A percentile compares a stretch with the other conserved stretches of the same genome.
These are phyloP conservation scores for Hetaerina titia DNA, from an alignment of 2,888 invertebrate genomes.

Conservation along the genomic window DNA sequence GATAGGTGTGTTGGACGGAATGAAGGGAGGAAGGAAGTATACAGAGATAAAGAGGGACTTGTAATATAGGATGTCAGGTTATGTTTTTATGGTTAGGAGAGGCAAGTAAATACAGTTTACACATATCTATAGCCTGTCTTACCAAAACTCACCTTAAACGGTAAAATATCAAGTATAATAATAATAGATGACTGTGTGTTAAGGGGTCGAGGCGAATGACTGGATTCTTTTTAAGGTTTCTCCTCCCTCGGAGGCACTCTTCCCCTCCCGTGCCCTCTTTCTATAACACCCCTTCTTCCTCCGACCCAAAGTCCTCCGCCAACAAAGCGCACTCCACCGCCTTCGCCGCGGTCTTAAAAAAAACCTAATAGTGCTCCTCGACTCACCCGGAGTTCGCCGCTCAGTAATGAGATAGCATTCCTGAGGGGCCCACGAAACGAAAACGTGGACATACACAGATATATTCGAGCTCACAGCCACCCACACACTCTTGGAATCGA, in stretches of 20 bases:
- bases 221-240: background rate
- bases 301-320: background rate
- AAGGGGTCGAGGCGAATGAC: too few species aligned
- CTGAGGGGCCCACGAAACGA: background rate
- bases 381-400: background rate
- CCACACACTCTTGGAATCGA: background rate
- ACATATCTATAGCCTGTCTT: too few species aligned
- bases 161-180: too few species aligned
- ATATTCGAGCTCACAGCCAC: background rate
- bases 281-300: background rate
- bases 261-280: background rate
- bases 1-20: too few species aligned
- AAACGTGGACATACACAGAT: background rate
- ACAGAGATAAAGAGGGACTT: too few species aligned
- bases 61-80: too few species aligned
- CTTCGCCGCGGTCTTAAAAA: background rate
- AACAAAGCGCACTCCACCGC: background rate
- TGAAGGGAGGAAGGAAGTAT: too few species aligned
- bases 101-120: too few species aligned
- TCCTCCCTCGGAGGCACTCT: background rate
- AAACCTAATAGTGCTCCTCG: background rate
- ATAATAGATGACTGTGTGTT: too few species aligned
- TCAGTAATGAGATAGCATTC: constrained; percentile 32
- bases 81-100: too few species aligned
- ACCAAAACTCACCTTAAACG: too few species aligned